Conservation (phyloP, 2,113 vertebrate species). For the Sorex araneus region DNA sequence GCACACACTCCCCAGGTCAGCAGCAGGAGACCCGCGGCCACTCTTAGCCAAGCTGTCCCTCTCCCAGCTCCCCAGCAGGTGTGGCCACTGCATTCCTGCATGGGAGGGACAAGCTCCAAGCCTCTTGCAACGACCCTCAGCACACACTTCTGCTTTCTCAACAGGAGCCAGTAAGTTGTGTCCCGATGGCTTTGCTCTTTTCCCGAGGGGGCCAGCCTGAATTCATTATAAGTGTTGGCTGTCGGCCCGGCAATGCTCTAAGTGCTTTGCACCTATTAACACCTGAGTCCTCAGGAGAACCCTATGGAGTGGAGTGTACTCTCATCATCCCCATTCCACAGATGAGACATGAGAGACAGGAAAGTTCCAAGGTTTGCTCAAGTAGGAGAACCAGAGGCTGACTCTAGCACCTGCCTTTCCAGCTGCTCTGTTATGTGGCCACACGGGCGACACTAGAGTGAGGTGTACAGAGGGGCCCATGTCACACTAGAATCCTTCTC, state of each 20-base stretch:
- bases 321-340: neutral
- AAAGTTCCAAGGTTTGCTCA: neutral
- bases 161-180: neutral
- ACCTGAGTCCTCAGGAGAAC: neutral
- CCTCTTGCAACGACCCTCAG: neutral
- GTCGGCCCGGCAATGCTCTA: neutral
- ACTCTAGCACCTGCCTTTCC: neutral
- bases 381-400: neutral
- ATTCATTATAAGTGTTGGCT: neutral
- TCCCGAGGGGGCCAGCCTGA: neutral
- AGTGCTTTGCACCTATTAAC: no score
- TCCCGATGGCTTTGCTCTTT: neutral
- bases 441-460: neutral
- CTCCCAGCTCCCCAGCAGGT: neutral
- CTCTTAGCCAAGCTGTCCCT: neutral
- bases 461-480: neutral
- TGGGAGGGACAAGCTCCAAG: neutral
- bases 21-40: no score
- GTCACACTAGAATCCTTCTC: no score
- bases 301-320: neutral
- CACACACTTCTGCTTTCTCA: neutral
- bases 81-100: neutral
- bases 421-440: neutral
- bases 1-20: neutral
- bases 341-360: neutral